Evolutionary conservation across 1,140 invertebrate species (phyloP), one percentile per base, ranked within the genome.

Genomic region (Drosophila tani): DNA sequence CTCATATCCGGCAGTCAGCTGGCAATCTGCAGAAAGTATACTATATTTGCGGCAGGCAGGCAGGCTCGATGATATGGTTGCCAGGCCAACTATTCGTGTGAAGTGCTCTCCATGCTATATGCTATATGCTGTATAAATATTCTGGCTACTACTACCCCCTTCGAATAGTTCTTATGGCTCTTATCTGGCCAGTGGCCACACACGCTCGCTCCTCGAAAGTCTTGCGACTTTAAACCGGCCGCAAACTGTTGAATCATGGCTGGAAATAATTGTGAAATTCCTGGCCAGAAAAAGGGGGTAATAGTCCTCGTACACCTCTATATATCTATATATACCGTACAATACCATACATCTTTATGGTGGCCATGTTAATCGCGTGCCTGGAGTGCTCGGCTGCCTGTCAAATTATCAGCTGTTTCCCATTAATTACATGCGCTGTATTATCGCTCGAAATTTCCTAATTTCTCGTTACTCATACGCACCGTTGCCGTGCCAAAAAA

Each of bases 381-480:
- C 24, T 75, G 47, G 45, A 74, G 70, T 76, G 74, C 24, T 57
- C 32, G 32, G 41, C 40, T 53, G 65, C n/a, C 69, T 74, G 70
- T 69, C 74, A 78, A 68, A 62, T 60, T 77, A 78, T 78, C 74
- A 77, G 75, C 74, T 78, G 75, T 78, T 78, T 47, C 74, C 56
- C 75, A 78, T 77, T 78, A 78, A 77, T 77, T 78, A 77, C 75
- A 68, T 67, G 57, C 56, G n/a, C 32, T 21, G 12, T 40, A 32
- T n/a, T 57, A 47, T 47, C 35, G 50, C 50, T n/a, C 11, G 49
- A 76, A 77, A 76, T 77, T 75, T 74, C 56, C 68, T 46, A 73
- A 71, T 59, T 71, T 71, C 32, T 65, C 51, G 74, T 79, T 79
- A 79, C 75, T 79, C 75, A 79, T 79, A 79, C 75, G 75, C 65